phyloP scores from a whole-genome alignment of 2,888 invertebrate species.

The Napeogenes sylphis region DNA sequence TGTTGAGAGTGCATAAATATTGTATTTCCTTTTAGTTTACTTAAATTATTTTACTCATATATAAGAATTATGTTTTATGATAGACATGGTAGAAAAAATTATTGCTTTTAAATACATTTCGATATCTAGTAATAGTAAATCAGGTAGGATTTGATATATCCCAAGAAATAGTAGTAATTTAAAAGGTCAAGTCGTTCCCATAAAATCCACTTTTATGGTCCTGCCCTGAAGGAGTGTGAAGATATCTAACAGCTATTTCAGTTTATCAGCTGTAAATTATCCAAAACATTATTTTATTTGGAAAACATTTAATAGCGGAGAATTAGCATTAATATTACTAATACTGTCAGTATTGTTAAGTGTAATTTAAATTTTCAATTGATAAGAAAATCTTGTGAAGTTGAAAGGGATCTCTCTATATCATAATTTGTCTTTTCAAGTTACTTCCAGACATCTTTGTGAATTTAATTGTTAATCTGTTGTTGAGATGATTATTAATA shows the following conservation, averaged over 20 bases:
- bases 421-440: constrained; percentile 16
- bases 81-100: no score
- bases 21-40: no score
- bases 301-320: neutral
- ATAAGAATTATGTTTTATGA: no score
- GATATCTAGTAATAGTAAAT: constrained; percentile 24
- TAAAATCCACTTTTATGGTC: constrained; percentile 29
- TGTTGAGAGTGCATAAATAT: no score
- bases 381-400: neutral
- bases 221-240: constrained; percentile 17
- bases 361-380: no score
- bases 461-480: constrained; percentile 24
- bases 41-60: no score
- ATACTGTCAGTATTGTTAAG: no score
- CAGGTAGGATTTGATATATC: constrained; percentile 28
- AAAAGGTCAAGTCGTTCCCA: constrained; percentile 26
- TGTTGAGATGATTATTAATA: constrained; percentile 20
- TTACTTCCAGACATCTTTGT: constrained; percentile 21
- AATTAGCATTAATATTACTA: neutral
- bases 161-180: constrained; percentile 26
- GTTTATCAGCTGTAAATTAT: neutral
- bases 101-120: neutral
- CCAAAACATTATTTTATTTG: no score
- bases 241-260: constrained; percentile 7
- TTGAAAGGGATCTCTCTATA: constrained; percentile 8